Conservation (phyloP, 53 echinoderm and acorn worm genomes). For the Antedon mediterranea region DNA sequence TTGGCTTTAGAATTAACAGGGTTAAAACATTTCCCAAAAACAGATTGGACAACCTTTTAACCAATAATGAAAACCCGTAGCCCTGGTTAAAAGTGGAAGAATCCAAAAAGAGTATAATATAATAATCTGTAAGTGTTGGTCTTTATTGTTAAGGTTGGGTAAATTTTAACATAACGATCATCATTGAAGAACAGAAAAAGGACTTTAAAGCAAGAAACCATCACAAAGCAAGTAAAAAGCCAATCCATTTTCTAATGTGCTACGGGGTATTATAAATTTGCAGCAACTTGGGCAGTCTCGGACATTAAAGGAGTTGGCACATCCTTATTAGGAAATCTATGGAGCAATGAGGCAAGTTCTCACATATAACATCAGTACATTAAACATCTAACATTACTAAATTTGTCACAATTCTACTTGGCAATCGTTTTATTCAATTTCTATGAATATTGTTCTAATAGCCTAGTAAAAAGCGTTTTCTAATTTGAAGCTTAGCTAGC, state of each 20-base stretch:
- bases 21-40: neutral
- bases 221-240: neutral
- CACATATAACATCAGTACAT: neutral
- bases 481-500: too few relatives aligned
- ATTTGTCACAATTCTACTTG: too few relatives aligned
- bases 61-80: too few relatives aligned
- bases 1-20: neutral
- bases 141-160: too few relatives aligned
- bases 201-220: neutral
- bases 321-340: neutral
- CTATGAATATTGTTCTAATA: too few relatives aligned
- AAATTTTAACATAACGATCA: neutral
- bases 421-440: too few relatives aligned
- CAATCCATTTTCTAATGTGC: neutral
- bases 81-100: too few relatives aligned
- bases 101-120: too few relatives aligned
- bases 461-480: too few relatives aligned
- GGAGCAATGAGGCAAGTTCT: neutral
- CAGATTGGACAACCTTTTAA: neutral
- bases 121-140: too few relatives aligned
- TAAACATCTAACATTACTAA: too few relatives aligned
- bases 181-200: neutral
- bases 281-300: neutral
- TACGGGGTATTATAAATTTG: neutral
- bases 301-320: neutral